Conservation (phyloP, 2,113 vertebrate species). For the Peucedramus taeniatus region DNA sequence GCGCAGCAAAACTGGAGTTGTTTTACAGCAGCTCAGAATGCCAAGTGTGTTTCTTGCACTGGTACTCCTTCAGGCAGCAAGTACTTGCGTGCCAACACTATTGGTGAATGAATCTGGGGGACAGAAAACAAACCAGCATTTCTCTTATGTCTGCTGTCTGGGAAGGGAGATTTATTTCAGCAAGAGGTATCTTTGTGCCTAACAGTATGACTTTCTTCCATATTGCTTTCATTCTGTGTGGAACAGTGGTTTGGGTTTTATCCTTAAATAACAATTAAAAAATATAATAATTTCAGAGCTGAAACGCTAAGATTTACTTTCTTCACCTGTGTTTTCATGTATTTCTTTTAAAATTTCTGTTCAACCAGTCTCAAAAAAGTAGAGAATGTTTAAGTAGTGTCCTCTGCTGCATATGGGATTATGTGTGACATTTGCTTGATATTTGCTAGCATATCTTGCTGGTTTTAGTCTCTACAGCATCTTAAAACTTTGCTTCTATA, state of each 20-base stretch:
- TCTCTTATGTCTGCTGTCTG: not conserved
- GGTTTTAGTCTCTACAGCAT: not conserved
- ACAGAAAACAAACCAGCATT: not conserved
- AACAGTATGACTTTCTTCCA: not conserved
- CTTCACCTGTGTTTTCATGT: not conserved
- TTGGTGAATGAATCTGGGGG: not conserved
- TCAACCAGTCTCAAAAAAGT: not conserved
- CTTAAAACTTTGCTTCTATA: not conserved
- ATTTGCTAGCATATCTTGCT: not conserved
- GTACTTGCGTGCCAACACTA: not conserved
- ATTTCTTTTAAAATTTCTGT: not conserved
- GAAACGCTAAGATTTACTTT: not conserved
- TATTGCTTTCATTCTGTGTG: not conserved
- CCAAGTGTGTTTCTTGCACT: not conserved
- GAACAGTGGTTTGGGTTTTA: not conserved
- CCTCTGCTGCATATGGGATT: not conserved
- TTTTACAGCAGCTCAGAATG: not conserved
- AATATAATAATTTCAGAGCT: not conserved
- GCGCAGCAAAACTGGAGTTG: not conserved
- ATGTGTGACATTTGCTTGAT: constrained; percentile 13
- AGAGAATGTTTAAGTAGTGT: not conserved
- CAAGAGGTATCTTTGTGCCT: not conserved
- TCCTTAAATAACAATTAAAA: not conserved
- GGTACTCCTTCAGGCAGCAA: not conserved
- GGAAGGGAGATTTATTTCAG: not conserved